phyloP scores from a whole-genome alignment of 2,113 vertebrate genomes.

The Camelus bactrianus region DNA sequence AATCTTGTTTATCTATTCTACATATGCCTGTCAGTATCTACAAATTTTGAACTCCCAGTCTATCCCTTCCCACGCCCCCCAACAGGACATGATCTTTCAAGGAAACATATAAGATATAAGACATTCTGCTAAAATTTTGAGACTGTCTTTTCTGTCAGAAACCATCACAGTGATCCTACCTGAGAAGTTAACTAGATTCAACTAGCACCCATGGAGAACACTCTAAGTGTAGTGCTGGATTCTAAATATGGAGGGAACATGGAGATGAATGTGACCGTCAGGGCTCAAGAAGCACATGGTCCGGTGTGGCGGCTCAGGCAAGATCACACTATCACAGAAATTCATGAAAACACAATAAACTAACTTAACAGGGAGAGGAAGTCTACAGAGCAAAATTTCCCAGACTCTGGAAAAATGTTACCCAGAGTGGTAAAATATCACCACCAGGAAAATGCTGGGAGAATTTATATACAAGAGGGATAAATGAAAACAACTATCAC shows the following conservation, averaged over 20 bases:
- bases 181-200: not conserved
- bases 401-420: not conserved
- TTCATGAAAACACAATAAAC: not conserved
- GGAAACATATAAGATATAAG: not conserved
- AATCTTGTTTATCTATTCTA: no score
- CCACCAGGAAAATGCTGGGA: not conserved
- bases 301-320: not conserved
- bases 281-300: not conserved
- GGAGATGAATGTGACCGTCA: not conserved
- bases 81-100: not conserved
- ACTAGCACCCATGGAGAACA: not conserved
- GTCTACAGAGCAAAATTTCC: not conserved
- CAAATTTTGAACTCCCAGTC: no score
- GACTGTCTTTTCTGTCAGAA: constrained; percentile 23
- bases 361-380: not conserved
- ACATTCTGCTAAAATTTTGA: not conserved
- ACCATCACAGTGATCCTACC: not conserved
- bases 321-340: not conserved
- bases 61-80: no score
- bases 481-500: not conserved
- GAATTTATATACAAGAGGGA: not conserved
- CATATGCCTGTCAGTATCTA: no score
- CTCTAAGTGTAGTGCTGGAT: not conserved
- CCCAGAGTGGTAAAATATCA: not conserved
- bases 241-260: not conserved